Evolutionary conservation across 2,888 invertebrate species (phyloP).

Genomic region (Bimastos eiseni): DNA sequence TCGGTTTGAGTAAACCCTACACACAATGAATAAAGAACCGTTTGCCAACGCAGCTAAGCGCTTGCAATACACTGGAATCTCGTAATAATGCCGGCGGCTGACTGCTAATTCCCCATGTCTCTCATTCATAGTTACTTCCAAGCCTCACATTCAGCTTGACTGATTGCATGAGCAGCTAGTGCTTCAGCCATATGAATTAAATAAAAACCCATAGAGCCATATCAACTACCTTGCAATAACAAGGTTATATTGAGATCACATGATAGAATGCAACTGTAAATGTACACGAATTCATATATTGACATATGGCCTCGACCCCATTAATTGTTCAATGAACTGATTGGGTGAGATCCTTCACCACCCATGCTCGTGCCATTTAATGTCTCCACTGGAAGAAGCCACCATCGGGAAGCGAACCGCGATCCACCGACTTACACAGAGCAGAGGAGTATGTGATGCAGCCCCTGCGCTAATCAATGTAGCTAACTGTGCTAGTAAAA

Average conservation of each 20-base stretch:
- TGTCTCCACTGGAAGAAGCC: no score
- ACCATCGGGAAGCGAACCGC: no score
- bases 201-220: not conserved
- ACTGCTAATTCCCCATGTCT: not conserved
- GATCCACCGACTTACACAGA: no score
- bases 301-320: no score
- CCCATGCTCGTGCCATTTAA: no score
- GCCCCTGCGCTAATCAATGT: no score
- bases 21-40: constrained; percentile 4
- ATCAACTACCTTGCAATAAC: not conserved
- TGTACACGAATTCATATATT: no score
- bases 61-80: not conserved
- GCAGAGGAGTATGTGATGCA: no score
- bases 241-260: not conserved
- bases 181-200: not conserved
- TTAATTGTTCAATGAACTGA: no score
- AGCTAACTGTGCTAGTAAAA: not conserved
- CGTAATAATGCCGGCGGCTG: not conserved
- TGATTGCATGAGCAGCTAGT: not conserved
- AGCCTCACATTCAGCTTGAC: not conserved
- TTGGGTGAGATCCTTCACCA: no score
- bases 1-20: not conserved
- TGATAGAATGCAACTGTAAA: not conserved
- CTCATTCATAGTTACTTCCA: not conserved
- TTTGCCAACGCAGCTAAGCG: not conserved